phyloP scores from a whole-genome alignment of 2,797 vertebrate genomes.

The Pelobates cultripes region DNA sequence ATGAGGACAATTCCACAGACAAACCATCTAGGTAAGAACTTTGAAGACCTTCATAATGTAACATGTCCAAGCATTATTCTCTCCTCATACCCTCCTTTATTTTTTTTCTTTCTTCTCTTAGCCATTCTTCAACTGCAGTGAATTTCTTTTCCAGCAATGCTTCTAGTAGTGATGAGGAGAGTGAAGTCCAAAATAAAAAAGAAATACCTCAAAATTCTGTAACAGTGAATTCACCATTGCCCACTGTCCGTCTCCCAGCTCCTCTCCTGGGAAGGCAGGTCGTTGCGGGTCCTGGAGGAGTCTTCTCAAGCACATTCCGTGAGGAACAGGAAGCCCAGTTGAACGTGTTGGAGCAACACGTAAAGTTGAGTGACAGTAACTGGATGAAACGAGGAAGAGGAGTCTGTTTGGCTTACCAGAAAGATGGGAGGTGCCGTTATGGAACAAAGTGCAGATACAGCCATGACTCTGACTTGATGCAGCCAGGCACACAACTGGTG shows the following conservation, averaged over 20 bases:
- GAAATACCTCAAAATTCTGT: conserved; percentile 65
- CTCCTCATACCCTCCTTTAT: neutral
- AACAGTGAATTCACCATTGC: neutral
- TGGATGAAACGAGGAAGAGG: conserved; percentile 74
- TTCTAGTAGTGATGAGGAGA: conserved; percentile 20
- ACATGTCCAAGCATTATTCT: too few relatives aligned
- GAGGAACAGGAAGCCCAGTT: conserved; percentile 74
- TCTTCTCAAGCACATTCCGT: conserved; percentile 80
- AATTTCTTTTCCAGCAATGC: conserved; percentile 5
- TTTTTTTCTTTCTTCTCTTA: conserved; percentile 11
- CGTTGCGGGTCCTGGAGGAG: conserved; percentile 64
- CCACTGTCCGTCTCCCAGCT: conserved; percentile 58
- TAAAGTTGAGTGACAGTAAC: conserved; percentile 77
- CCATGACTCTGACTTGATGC: conserved; percentile 76
- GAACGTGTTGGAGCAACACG: conserved; percentile 77
- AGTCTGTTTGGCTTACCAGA: conserved; percentile 78
- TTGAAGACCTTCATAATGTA: neutral
- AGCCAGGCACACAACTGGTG: neutral
- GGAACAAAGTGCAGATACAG: conserved; percentile 82
- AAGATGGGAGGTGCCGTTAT: conserved; percentile 78
- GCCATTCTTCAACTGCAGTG: neutral
- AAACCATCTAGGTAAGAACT: conserved; percentile 3
- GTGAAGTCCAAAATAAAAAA: neutral
- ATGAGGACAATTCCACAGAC: conserved; percentile 27
- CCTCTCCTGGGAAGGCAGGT: conserved; percentile 51